phyloP scores from a whole-genome alignment of 2,888 invertebrate species.

The Spatulosminthurus flaviceps region DNA sequence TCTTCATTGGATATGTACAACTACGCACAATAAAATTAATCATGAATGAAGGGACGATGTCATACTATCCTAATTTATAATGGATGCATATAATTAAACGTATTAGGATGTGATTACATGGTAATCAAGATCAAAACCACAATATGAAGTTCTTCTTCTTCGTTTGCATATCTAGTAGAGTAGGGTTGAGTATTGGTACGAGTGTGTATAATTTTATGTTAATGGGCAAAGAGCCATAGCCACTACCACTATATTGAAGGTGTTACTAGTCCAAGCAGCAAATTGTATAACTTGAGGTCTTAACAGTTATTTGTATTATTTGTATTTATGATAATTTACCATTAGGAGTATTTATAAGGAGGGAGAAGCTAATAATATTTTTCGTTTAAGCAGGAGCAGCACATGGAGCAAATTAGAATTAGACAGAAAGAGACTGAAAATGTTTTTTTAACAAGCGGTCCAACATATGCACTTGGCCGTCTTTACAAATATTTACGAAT shows the following conservation, averaged over 20 bases:
- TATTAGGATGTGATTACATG: constrained; percentile 29
- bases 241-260: no score
- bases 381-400: no score
- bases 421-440: neutral
- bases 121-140: neutral
- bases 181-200: no score
- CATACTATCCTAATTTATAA: constrained; percentile 26
- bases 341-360: no score
- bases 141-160: neutral
- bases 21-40: neutral
- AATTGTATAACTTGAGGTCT: no score
- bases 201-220: no score
- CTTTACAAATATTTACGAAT: neutral
- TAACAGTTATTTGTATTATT: no score
- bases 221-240: no score
- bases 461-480: neutral
- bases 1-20: neutral
- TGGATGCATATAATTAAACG: neutral
- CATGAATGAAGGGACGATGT: neutral
- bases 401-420: constrained; percentile 4
- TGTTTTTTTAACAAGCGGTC: constrained; percentile 1
- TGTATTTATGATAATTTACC: neutral
- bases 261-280: no score
- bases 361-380: no score
- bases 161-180: no score